phyloP scores from a whole-genome alignment of 2,797 vertebrate species.

The Alectoris magna region DNA sequence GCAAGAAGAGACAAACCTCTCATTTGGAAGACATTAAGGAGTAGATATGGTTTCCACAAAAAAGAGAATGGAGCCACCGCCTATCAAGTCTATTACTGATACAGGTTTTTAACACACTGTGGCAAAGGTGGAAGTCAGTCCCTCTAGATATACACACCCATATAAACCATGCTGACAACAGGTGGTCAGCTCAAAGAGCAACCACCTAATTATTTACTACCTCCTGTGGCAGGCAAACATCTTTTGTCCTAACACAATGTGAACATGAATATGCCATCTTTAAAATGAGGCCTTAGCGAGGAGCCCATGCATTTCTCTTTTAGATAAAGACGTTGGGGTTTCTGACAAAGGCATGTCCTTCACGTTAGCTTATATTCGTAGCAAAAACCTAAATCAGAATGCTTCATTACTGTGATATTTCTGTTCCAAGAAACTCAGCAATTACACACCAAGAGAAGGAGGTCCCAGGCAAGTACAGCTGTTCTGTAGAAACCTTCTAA shows the following conservation, averaged over 20 bases:
- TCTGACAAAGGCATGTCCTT: neutral
- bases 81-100: neutral
- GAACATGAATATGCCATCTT: neutral
- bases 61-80: neutral
- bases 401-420: neutral
- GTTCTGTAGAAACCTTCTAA: neutral
- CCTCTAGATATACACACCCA: neutral
- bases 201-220: neutral
- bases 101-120: neutral
- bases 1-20: too few relatives aligned
- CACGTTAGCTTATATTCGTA: neutral
- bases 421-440: neutral
- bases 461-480: neutral
- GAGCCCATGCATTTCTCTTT: neutral
- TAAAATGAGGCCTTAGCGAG: neutral
- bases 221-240: neutral
- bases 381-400: neutral
- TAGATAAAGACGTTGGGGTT: neutral
- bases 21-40: neutral
- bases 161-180: accelerated
- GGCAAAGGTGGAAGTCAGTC: neutral
- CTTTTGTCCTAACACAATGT: neutral
- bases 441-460: neutral
- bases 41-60: neutral
- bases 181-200: neutral